Base-by-base conservation (phyloP, 1,140 invertebrate genomes). In the Drosophila kikkawai region DNA sequence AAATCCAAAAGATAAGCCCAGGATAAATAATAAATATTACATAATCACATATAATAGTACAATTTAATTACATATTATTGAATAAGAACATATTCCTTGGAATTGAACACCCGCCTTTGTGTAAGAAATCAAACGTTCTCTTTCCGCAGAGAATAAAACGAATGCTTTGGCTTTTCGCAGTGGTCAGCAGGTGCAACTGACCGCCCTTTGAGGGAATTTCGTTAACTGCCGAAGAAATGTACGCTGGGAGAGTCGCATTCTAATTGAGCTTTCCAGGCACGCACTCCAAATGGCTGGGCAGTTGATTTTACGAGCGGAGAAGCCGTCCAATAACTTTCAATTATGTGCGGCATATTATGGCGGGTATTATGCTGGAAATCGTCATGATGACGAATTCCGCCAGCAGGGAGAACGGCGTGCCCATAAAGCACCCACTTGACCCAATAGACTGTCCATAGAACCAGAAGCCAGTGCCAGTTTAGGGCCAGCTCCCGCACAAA, bases 291-390 rank as follows among this genome's bases (percentile, higher is more conserved):
- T 68, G 80, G 80, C n/a, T 58, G 44, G 70, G 29, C 71, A 76
- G 51, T 82, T 82, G 82, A 53, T 79, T 87, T 85, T 66, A 86
- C 83, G 82, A 79, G 51, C 64, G 37, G 29, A n/a, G 41, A 90
- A 90, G 81, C 81, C 85, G 81, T 90, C 87, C 79, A 90, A 90
- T 88, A 90, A 90, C 85, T 90, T 90, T 90, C 85, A 90, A 90
- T 90, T 90, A 90, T 81, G 65, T 84, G 79, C 55, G 64, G 63
- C 59, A 69, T 70, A 64, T 64, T 61, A 80, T 59, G 55, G 51
- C 37, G 26, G 48, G 69, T 64, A 73, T 79, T 73, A 73, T 73
- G 78, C 51, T 68, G 45, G 69, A 64, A 85, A 82, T 61, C 59
- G 67, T 45, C 45, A 22, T 60, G 48, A 71, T 81, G 75, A 84